Percentiles rank a stretch among this genome's conserved stretches.
Conservation (phyloP, 2,113 vertebrate species). For the Sinosuthora webbiana region DNA sequence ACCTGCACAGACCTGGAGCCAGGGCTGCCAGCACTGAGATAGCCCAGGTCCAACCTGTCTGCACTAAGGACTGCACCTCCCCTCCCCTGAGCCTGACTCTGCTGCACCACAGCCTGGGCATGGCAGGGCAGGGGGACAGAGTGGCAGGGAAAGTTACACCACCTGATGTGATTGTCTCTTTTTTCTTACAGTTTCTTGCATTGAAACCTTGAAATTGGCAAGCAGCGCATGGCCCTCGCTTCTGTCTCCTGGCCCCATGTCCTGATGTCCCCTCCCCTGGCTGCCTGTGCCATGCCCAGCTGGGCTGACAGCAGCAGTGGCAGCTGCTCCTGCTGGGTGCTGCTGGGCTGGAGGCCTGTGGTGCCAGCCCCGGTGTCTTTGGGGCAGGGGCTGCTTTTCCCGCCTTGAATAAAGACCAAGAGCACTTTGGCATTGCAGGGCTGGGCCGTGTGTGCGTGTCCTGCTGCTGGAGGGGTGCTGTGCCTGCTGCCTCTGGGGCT, state of each 20-base stretch:
- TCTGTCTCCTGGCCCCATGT: no score
- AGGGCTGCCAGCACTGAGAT: background rate
- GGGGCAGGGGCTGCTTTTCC: background rate
- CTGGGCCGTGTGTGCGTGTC: background rate
- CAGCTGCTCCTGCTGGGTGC: background rate
- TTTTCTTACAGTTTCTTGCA: rapidly evolving
- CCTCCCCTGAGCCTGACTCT: background rate
- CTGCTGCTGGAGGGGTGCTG: background rate
- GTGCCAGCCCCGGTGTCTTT: background rate
- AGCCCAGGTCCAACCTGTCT: background rate
- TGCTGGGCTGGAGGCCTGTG: background rate
- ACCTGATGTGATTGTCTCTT: no score
- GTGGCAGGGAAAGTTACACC: no score
- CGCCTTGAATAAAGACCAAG: background rate
- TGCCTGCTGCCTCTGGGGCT: no score
- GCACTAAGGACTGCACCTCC: background rate
- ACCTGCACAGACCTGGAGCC: background rate
- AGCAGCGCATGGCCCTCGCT: no score
- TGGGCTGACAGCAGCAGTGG: background rate
- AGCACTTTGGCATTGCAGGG: no score
- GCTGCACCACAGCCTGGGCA: background rate
- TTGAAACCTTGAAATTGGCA: no score
- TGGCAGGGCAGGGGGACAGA: no score
- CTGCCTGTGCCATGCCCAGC: background rate
- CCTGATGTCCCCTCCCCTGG: no score